phyloP scores from a whole-genome alignment of 2,888 invertebrate species.

The Chorisops tibialis region DNA sequence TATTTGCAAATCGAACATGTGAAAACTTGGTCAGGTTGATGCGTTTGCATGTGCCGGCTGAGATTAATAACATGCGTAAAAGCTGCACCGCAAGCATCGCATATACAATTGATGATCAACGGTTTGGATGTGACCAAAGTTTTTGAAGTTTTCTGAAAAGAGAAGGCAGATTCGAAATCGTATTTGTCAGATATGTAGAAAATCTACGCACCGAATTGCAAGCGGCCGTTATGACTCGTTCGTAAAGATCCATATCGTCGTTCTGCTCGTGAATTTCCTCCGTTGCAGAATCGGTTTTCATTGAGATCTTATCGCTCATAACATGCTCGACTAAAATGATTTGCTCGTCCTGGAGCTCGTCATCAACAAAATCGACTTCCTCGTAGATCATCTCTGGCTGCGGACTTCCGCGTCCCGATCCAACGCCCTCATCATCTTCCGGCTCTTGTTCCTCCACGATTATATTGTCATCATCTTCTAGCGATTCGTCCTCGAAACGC shows the following conservation, averaged over 20 bases:
- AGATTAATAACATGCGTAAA: constrained; percentile 32
- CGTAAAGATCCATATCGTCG: too few relatives aligned
- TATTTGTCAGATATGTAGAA: too few relatives aligned
- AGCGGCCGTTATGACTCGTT: too few relatives aligned
- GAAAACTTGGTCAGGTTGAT: constrained; percentile 2
- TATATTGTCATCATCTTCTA: background rate
- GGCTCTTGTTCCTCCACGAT: background rate
- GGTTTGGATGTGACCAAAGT: background rate
- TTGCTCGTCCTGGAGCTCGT: background rate
- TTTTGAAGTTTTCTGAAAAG: background rate
- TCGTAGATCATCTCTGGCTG: background rate
- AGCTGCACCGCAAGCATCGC: constrained; percentile 33
- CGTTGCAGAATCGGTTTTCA: background rate
- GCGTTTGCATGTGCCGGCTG: constrained; percentile 26
- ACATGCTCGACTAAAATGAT: constrained; percentile 8
- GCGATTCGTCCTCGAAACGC: background rate
- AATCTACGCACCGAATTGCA: too few relatives aligned
- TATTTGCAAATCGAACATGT: constrained; percentile 14
- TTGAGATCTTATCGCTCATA: background rate
- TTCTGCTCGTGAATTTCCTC: background rate
- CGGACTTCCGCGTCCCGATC: background rate
- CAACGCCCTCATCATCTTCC: background rate
- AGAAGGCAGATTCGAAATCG: too few relatives aligned
- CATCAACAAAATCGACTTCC: constrained; percentile 10
- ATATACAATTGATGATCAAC: constrained; percentile 25